A percentile compares a stretch with the other conserved stretches of the same genome.
Conservation (phyloP, 2,797 vertebrate species). For the Pangasius djambal region DNA sequence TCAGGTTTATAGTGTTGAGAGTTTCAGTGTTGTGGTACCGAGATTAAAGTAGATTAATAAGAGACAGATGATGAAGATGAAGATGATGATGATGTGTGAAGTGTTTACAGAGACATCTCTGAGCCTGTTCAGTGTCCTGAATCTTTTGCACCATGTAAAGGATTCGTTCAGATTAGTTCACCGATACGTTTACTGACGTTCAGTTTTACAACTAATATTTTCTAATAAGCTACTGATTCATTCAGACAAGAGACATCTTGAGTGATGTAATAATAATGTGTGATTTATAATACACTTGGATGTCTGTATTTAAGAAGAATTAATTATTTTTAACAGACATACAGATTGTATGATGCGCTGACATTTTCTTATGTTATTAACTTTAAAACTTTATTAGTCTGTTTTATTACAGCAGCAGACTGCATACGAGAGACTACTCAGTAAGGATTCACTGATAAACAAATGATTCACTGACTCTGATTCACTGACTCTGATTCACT, state of each 20-base stretch:
- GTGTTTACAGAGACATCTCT: background rate
- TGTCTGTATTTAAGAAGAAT: background rate
- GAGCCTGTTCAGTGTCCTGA: background rate
- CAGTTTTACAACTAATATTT: background rate
- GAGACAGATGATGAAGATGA: background rate
- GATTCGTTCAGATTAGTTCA: background rate
- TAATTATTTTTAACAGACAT: background rate
- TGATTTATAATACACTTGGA: too few species aligned
- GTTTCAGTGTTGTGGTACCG: background rate
- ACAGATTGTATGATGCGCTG: background rate
- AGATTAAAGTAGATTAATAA: background rate
- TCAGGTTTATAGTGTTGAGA: too few species aligned
- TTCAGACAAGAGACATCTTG: background rate
- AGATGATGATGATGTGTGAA: background rate
- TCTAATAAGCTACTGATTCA: background rate
- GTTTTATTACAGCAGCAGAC: background rate
- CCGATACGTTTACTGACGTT: background rate
- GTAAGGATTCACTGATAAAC: background rate
- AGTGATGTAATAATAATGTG: background rate
- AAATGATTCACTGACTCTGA: background rate
- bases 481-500: background rate
- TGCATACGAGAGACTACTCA: background rate
- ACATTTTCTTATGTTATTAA: too few species aligned
- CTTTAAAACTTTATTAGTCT: too few species aligned
- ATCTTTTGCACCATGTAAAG: background rate